These are phyloP conservation scores for Bufotes viridis DNA, from an alignment of 2,797 vertebrate genomes.

Conservation along the genomic window DNA sequence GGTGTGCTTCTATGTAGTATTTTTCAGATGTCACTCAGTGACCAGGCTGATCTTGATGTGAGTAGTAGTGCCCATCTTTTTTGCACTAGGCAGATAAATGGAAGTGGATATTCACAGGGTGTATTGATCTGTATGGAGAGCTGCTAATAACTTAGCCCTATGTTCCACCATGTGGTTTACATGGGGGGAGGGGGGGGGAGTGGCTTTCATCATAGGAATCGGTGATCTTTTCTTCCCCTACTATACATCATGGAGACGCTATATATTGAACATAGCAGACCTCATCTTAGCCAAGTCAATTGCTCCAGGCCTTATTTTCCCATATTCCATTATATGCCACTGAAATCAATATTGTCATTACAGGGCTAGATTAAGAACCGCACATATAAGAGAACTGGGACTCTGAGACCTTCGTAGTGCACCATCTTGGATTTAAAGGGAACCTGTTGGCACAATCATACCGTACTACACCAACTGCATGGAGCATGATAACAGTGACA, in stretches of 20 bases:
- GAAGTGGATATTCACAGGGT: not conserved
- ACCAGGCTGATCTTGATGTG: not conserved
- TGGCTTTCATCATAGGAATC: not conserved
- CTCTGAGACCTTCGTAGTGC: not conserved
- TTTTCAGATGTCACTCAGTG: not conserved
- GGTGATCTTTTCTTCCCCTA: not conserved
- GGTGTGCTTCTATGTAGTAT: not conserved
- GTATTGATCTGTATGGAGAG: not conserved
- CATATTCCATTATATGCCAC: not conserved
- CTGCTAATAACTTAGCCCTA: not conserved
- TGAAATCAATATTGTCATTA: conserved; percentile 14
- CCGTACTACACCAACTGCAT: not conserved
- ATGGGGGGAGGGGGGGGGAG: not conserved
- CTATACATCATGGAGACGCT: not conserved
- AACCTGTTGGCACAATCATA: not conserved
- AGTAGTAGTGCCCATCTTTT: not conserved
- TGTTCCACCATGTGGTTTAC: not conserved
- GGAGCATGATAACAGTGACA: not conserved
- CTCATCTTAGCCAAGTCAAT: not conserved
- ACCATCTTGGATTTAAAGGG: not conserved
- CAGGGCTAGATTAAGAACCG: not conserved
- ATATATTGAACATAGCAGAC: not conserved
- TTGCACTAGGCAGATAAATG: not conserved
- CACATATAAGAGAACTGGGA: not conserved
- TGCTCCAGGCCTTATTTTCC: not conserved